A percentile compares a stretch with the other conserved stretches of the same genome.
These are phyloP conservation scores for Scyliorhinus canicula DNA, from an alignment of 2,797 vertebrate species.

Conservation along the genomic window DNA sequence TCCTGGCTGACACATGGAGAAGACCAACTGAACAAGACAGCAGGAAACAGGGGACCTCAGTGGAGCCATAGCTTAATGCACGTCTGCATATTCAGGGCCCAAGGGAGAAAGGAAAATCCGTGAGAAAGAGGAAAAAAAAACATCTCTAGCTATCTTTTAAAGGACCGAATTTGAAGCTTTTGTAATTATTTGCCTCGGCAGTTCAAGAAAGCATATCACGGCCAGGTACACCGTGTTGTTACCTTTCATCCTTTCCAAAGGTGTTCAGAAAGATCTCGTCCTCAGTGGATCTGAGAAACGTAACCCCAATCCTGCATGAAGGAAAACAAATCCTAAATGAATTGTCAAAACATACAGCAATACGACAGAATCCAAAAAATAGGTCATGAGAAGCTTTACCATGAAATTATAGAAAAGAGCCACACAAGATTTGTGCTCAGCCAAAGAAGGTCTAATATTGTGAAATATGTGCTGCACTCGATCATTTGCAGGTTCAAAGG, in stretches of 20 bases:
- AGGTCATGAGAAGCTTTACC: background rate
- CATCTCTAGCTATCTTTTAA: background rate
- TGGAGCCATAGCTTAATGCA: background rate
- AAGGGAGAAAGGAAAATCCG: background rate
- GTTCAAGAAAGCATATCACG: background rate
- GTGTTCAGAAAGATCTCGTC: constrained; percentile 84
- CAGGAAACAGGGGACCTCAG: background rate
- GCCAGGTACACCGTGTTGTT: constrained; percentile 40
- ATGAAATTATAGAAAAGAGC: background rate
- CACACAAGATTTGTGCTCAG: background rate
- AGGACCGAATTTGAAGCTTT: background rate
- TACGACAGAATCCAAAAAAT: background rate
- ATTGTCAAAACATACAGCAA: background rate
- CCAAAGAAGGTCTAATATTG: background rate
- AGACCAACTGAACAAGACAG: background rate
- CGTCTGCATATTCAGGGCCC: background rate
- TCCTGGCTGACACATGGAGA: background rate
- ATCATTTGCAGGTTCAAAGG: background rate
- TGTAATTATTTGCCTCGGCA: background rate
- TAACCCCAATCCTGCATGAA: constrained; percentile 73
- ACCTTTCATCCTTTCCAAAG: constrained; percentile 84
- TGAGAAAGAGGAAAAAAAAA: background rate
- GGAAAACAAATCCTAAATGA: constrained; percentile 26
- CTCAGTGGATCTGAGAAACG: constrained; percentile 71
- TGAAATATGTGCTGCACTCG: background rate